Evolutionary conservation across 2,797 vertebrate species (phyloP), one percentile per base, ranked within the genome.

Genomic region (Acropternis orthonyx): DNA sequence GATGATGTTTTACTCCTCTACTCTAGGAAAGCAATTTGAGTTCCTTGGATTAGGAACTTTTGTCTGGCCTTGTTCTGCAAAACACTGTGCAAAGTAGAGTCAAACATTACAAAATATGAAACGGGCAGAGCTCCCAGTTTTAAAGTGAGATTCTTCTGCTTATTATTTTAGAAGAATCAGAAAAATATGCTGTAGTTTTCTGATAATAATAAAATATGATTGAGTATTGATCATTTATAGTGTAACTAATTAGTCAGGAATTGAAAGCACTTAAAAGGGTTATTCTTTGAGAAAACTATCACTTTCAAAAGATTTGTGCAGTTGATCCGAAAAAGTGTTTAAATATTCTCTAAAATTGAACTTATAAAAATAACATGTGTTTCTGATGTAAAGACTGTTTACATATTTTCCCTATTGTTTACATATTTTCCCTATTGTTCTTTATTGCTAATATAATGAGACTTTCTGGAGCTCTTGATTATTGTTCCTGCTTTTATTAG

Each of bases 391-490:
- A 77, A 55, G 2, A 21, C 37, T 12, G 1, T 27, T 91, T 68
- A 37, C 0, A 37, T 71, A 43, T 37, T 59, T 27, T 11, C 10
- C 2, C 1, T 20, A 1, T 43, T 12, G 1, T 27, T 91, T 68
- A 37, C 0, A 37, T 71, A 43, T 37, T 59, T 27, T 11, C 10
- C 2, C 1, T 20, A 1, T 43, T 67, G 4, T 69, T 88, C 9
- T 49, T 69, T 56, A 1, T 51, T 82, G 39, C 4, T 46, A 30
- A 78, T 30, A 49, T 4, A 51, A 30, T 23, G n/a, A 56, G 6
- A 49, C 44, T 75, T 85, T 72, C 41, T 77, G n/a, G n/a, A 41
- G 2, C 2, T 48, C 4, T 77, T 55, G 10, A 46, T 66, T 66
- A 37, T 51, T 80, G 10, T 56, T 78, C 5, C 4, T 27, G 6